phyloP scores from a whole-genome alignment of 1,140 invertebrate species.

The Eupristina koningsbergeri region DNA sequence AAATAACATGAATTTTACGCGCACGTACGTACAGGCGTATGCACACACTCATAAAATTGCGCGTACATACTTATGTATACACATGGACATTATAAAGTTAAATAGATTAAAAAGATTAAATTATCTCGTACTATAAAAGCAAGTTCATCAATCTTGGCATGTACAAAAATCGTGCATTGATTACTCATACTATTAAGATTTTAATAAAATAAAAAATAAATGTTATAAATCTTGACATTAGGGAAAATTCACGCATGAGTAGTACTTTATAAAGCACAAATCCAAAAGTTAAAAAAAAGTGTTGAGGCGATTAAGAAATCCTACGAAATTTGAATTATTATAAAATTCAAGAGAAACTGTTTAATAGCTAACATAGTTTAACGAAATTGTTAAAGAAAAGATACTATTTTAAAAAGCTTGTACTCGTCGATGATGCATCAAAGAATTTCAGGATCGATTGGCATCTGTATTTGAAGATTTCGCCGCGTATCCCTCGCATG shows the following conservation, averaged over 20 bases:
- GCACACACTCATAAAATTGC: background rate
- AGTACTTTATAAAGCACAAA: background rate
- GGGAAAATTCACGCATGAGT: slow-evolving; percentile 8
- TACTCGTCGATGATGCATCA: slow-evolving; percentile 25
- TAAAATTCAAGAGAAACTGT: slow-evolving; percentile 13
- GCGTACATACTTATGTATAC: background rate
- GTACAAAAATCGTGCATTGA: slow-evolving; percentile 51
- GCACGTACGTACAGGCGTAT: background rate
- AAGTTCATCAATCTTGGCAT: slow-evolving; percentile 57
- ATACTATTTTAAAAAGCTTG: slow-evolving; percentile 17
- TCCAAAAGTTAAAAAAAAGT: background rate
- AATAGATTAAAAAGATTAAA: slow-evolving; percentile 58
- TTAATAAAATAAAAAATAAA: slow-evolving; percentile 34
- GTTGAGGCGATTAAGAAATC: slow-evolving; percentile 34
- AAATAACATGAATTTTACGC: too few species aligned
- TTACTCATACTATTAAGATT: slow-evolving; percentile 51
- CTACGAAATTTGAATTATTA: slow-evolving; percentile 27
- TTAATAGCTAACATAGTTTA: slow-evolving; percentile 35
- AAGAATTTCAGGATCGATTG: background rate
- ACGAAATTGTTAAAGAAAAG: slow-evolving; percentile 25
- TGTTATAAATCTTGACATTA: slow-evolving; percentile 4
- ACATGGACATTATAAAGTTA: background rate
- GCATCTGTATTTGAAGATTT: background rate
- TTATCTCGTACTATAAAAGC: slow-evolving; percentile 72
- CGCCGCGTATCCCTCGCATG: slow-evolving; percentile 8